phyloP scores from a whole-genome alignment of 2,888 invertebrate species.

The Baronia brevicornis region DNA sequence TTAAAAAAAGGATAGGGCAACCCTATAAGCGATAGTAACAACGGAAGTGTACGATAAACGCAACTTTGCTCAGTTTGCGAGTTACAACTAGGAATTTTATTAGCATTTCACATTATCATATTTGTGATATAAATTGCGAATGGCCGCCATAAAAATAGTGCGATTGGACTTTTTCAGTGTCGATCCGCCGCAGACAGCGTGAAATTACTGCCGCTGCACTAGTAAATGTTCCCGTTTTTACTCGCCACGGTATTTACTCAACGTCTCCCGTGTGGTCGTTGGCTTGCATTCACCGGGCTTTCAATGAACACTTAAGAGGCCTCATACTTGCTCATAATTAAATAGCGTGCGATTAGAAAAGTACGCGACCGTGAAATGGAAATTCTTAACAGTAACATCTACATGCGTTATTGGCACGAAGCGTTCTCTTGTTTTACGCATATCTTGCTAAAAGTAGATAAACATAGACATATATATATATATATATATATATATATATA shows the following conservation, averaged over 20 bases:
- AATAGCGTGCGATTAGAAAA: slow-evolving; percentile 41
- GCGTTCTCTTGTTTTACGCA: slow-evolving; percentile 5
- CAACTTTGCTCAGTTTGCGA: too few relatives aligned
- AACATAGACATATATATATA: too few relatives aligned
- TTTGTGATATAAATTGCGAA: slow-evolving; percentile 47
- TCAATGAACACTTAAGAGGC: slow-evolving; percentile 38
- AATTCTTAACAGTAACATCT: slow-evolving; percentile 26
- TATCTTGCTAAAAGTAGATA: slow-evolving; percentile 1
- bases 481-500: slow-evolving; percentile 5
- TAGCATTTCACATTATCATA: slow-evolving; percentile 56
- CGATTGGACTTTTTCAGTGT: slow-evolving; percentile 52
- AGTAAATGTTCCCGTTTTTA: slow-evolving; percentile 26
- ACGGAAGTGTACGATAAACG: slow-evolving; percentile 59
- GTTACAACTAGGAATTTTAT: slow-evolving; percentile 50
- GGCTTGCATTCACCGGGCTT: slow-evolving; percentile 19
- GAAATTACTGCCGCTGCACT: slow-evolving; percentile 48
- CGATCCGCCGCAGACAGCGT: slow-evolving; percentile 43
- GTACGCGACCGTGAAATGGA: slow-evolving; percentile 53
- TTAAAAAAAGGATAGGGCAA: too few relatives aligned
- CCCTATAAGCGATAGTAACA: too few relatives aligned
- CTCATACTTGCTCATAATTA: slow-evolving; percentile 43
- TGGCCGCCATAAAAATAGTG: slow-evolving; percentile 39
- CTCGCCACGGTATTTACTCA: slow-evolving; percentile 21
- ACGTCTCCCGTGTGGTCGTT: slow-evolving; percentile 5
- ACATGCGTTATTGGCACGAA: too few relatives aligned